phyloP scores from a whole-genome alignment of 1,140 invertebrate species.

The Musca domestica region DNA sequence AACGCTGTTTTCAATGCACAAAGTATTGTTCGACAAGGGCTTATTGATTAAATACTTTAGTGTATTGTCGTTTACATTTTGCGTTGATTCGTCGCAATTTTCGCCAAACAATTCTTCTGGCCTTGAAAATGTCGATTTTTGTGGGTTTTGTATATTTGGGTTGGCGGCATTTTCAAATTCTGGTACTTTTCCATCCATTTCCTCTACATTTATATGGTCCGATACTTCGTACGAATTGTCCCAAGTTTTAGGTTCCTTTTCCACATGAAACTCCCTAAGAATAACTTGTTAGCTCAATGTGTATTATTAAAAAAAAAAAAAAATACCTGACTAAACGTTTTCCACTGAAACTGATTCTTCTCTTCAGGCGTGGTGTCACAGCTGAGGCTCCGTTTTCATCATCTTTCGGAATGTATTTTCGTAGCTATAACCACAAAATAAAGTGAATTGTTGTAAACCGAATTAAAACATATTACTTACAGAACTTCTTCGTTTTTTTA shows the following conservation, averaged over 20 bases:
- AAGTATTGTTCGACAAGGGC: too few relatives aligned
- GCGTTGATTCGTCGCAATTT: too few relatives aligned
- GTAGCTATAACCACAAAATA: neutral
- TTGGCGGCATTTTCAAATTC: too few relatives aligned
- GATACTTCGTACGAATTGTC: slow-evolving; percentile 24
- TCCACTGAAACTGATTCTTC: slow-evolving; percentile 19
- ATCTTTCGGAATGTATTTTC: neutral
- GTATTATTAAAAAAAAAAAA: neutral
- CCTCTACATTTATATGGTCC: neutral
- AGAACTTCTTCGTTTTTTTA: neutral
- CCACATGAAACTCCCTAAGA: slow-evolving; percentile 2
- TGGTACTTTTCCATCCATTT: too few relatives aligned
- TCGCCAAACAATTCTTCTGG: too few relatives aligned
- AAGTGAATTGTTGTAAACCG: too few relatives aligned
- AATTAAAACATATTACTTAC: slow-evolving; percentile 1
- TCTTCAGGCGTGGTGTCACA: neutral
- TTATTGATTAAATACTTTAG: too few relatives aligned
- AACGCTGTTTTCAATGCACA: too few relatives aligned
- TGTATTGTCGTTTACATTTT: too few relatives aligned
- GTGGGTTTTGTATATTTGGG: too few relatives aligned
- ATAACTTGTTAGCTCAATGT: too few relatives aligned
- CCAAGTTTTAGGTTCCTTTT: slow-evolving; percentile 18
- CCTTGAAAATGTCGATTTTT: too few relatives aligned
- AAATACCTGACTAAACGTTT: slow-evolving; percentile 21
- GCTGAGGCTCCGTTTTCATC: neutral